Conservation (phyloP, 2,797 vertebrate species). For the Gymnothorax reevesii region DNA sequence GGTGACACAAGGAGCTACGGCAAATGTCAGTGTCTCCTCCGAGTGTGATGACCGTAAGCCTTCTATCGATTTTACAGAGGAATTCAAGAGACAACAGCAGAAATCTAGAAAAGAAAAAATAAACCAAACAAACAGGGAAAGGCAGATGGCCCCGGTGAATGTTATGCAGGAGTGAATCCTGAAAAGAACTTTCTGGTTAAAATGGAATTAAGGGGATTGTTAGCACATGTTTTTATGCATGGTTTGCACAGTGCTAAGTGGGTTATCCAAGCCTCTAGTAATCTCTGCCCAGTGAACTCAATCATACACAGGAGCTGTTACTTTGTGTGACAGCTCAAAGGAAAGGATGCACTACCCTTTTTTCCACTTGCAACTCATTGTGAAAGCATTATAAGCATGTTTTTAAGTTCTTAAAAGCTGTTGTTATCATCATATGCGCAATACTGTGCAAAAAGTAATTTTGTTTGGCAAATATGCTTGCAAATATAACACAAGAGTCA, state of each 20-base stretch:
- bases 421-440: not conserved
- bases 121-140: slow-evolving; percentile 8
- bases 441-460: too few relatives aligned
- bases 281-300: not conserved
- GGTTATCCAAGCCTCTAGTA: not conserved
- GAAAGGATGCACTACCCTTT: not conserved
- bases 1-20: slow-evolving; percentile 49
- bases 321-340: not conserved
- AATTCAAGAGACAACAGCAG: not conserved
- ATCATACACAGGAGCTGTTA: not conserved
- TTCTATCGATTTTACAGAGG: slow-evolving; percentile 3
- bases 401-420: not conserved
- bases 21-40: slow-evolving; percentile 24
- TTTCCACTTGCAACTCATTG: not conserved
- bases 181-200: not conserved
- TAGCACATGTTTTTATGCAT: not conserved
- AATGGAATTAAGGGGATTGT: not conserved
- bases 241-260: not conserved
- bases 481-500: too few relatives aligned
- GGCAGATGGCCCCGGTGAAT: not conserved
- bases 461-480: too few relatives aligned
- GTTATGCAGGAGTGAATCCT: not conserved
- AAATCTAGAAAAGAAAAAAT: not conserved
- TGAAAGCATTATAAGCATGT: not conserved
- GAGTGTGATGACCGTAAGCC: slow-evolving; percentile 2